A percentile compares a stretch with the other conserved stretches of the same genome.
phyloP scores from a whole-genome alignment of 2,888 invertebrate species.

The Andrena trimmerana region DNA sequence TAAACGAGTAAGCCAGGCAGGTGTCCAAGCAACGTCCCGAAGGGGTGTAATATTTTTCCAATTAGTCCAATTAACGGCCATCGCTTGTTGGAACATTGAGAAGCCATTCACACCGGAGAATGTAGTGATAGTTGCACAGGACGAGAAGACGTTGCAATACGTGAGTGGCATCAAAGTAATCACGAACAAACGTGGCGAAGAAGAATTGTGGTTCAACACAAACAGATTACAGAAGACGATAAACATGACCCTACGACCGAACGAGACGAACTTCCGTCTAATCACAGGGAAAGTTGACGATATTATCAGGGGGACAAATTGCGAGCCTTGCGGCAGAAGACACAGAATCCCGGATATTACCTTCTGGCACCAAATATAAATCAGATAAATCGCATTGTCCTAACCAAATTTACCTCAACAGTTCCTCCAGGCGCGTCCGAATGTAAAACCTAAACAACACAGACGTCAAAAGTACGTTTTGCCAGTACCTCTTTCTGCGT shows the following conservation, averaged over 20 bases:
- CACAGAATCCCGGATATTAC: slow-evolving; percentile 70
- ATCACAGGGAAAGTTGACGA: slow-evolving; percentile 81
- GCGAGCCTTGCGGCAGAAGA: slow-evolving; percentile 72
- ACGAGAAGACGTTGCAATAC: slow-evolving; percentile 81
- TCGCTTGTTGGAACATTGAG: slow-evolving; percentile 84
- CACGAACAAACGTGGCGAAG: slow-evolving; percentile 76
- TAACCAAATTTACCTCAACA: slow-evolving; percentile 25
- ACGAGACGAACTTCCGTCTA: slow-evolving; percentile 81
- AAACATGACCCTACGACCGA: slow-evolving; percentile 78
- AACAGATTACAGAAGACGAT: slow-evolving; percentile 83
- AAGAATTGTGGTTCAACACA: slow-evolving; percentile 83
- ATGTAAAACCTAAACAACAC: neutral
- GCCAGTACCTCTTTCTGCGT: neutral
- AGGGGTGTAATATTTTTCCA: slow-evolving; percentile 84
- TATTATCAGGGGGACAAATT: slow-evolving; percentile 81
- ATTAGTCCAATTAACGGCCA: slow-evolving; percentile 82
- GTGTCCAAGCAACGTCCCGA: slow-evolving; percentile 82
- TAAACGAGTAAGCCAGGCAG: slow-evolving; percentile 82
- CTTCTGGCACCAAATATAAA: slow-evolving; percentile 77
- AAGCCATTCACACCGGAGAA: slow-evolving; percentile 81
- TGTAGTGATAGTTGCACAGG: slow-evolving; percentile 79
- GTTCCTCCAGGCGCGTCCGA: neutral
- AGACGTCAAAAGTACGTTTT: neutral
- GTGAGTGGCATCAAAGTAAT: slow-evolving; percentile 83
- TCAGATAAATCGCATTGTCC: slow-evolving; percentile 12